phyloP scores from a whole-genome alignment of 2,888 invertebrate species.

The Cyaniris semiargus region DNA sequence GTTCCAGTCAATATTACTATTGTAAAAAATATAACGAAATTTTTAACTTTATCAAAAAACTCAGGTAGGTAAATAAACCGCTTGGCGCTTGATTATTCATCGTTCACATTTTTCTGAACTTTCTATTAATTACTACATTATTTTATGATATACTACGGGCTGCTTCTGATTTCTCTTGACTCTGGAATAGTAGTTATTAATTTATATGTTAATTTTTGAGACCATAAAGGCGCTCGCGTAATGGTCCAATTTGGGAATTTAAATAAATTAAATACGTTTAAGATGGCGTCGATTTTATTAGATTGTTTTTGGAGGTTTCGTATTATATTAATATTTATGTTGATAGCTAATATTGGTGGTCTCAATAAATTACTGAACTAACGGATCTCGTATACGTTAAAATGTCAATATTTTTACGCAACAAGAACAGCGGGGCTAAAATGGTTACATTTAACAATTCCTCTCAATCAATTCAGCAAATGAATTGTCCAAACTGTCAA shows the following conservation, averaged over 20 bases:
- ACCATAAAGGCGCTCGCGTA: slow-evolving; percentile 33
- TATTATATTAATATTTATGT: slow-evolving; percentile 30
- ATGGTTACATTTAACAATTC: too few species aligned
- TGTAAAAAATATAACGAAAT: not conserved
- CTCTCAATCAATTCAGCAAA: too few species aligned
- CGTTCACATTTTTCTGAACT: slow-evolving; percentile 13
- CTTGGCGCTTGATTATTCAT: not conserved
- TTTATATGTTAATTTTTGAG: slow-evolving; percentile 34
- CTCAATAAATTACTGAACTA: slow-evolving; percentile 30
- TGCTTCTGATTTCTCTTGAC: slow-evolving; percentile 34
- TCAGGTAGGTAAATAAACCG: not conserved
- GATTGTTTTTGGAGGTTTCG: slow-evolving; percentile 33
- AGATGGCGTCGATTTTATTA: slow-evolving; percentile 32
- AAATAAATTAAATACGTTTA: slow-evolving; percentile 32
- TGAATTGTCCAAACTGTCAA: too few species aligned
- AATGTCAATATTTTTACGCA: slow-evolving; percentile 26
- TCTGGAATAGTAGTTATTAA: slow-evolving; percentile 31
- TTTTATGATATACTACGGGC: slow-evolving; percentile 32
- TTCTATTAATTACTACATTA: slow-evolving; percentile 31
- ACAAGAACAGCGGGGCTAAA: too few species aligned
- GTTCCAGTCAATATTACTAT: not conserved
- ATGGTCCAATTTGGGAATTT: slow-evolving; percentile 34
- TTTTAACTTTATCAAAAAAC: not conserved
- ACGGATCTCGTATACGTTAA: slow-evolving; percentile 27
- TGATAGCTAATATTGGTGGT: slow-evolving; percentile 23